phyloP scores from a whole-genome alignment of 1,140 invertebrate species.

The Potamilus streckersoni region DNA sequence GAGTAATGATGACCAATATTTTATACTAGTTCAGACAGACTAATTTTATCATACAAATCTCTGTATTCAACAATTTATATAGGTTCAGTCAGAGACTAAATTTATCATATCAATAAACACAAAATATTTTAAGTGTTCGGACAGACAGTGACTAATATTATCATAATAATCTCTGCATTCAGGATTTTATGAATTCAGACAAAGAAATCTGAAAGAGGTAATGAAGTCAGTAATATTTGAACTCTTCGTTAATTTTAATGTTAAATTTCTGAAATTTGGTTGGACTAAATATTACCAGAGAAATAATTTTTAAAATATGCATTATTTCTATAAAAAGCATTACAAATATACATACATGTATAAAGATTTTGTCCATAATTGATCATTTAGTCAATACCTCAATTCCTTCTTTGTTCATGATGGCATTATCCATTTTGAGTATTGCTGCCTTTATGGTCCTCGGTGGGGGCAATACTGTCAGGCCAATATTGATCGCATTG shows the following conservation, averaged over 20 bases:
- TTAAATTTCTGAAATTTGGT: too few species aligned
- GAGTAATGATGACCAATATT: not conserved
- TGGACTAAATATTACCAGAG: too few species aligned
- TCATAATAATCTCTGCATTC: not conserved
- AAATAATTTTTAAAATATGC: too few species aligned
- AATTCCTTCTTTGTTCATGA: constrained; percentile 98
- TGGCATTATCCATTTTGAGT: constrained; percentile 98
- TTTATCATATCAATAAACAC: not conserved
- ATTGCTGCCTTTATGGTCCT: constrained; percentile 97
- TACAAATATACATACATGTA: too few species aligned
- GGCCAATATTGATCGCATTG: constrained; percentile 99
- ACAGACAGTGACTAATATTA: not conserved
- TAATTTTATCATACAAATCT: not conserved
- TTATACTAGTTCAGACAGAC: not conserved
- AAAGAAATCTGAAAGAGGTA: too few species aligned
- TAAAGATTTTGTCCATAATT: too few species aligned
- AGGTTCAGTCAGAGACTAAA: not conserved
- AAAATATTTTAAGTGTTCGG: not conserved
- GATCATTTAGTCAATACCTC: constrained; percentile 73
- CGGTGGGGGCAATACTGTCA: constrained; percentile 97
- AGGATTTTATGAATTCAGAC: too few species aligned
- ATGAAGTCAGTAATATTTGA: too few species aligned
- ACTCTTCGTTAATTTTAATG: too few species aligned
- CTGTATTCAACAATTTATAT: not conserved
- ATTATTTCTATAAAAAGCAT: too few species aligned